Conservation (phyloP, 2,888 invertebrate species). For the Cinara cedri region DNA sequence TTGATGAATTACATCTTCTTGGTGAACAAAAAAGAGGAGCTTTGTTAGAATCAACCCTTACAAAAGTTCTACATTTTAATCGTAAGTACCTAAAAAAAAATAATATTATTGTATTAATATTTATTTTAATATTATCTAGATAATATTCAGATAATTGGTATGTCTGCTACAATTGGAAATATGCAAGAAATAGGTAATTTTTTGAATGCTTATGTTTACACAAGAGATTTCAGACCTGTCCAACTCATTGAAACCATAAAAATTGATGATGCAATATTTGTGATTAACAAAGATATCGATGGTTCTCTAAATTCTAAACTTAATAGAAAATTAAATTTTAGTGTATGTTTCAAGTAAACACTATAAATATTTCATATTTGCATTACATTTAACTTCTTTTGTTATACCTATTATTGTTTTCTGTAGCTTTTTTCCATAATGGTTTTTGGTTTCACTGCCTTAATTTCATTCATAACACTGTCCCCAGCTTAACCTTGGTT, state of each 20-base stretch:
- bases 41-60: slow-evolving; percentile 80
- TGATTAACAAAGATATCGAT: slow-evolving; percentile 58
- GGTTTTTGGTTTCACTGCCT: no score
- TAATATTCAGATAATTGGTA: slow-evolving; percentile 86
- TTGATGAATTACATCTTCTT: slow-evolving; percentile 93
- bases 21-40: slow-evolving; percentile 88
- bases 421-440: no score
- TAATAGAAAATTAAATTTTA: slow-evolving; percentile 51
- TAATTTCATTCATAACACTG: no score
- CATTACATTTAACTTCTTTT: no score
- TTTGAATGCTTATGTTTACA: slow-evolving; percentile 80
- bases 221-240: slow-evolving; percentile 87
- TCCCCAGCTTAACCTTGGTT: no score
- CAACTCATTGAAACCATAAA: slow-evolving; percentile 83
- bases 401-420: no score
- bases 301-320: slow-evolving; percentile 46
- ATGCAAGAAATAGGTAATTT: slow-evolving; percentile 80
- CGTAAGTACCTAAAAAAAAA: slow-evolving; percentile 65
- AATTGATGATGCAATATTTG: slow-evolving; percentile 69
- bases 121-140: slow-evolving; percentile 63
- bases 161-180: slow-evolving; percentile 97
- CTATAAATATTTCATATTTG: no score
- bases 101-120: slow-evolving; percentile 33
- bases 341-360: slow-evolving; percentile 45
- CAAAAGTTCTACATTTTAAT: slow-evolving; percentile 76